Conservation (phyloP, 2,888 invertebrate genomes). For the Phanerotoma sp. region DNA sequence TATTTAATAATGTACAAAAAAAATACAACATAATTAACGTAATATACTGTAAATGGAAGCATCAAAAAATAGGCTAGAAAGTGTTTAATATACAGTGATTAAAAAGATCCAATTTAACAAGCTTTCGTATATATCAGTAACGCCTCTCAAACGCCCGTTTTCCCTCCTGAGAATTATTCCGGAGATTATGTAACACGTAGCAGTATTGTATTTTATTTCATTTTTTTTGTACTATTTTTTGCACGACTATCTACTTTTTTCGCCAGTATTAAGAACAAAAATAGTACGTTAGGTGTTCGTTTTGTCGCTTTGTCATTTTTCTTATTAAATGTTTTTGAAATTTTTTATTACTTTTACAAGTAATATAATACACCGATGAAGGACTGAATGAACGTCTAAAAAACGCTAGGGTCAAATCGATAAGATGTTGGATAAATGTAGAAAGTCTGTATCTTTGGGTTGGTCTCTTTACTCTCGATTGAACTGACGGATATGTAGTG, state of each 20-base stretch:
- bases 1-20: too few species aligned
- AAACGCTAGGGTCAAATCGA: slow-evolving; percentile 12
- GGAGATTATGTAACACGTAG: not conserved
- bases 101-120: too few species aligned
- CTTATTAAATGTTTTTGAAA: not conserved
- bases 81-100: too few species aligned
- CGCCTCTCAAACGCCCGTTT: slow-evolving; percentile 6
- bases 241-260: not conserved
- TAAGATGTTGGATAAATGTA: slow-evolving; percentile 16
- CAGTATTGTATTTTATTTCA: not conserved
- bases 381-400: slow-evolving; percentile 7
- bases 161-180: slow-evolving; percentile 3
- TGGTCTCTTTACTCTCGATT: slow-evolving; percentile 12
- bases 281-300: not conserved
- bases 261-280: not conserved
- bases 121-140: slow-evolving; percentile 1
- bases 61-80: too few species aligned
- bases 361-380: slow-evolving; percentile 7
- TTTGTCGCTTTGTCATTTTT: not conserved
- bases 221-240: not conserved
- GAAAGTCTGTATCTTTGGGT: slow-evolving; percentile 1
- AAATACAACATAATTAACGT: too few species aligned
- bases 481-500: slow-evolving; percentile 9
- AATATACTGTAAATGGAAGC: too few species aligned
- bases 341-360: not conserved